Conservation (phyloP, 2,888 invertebrate genomes). For the Dicyrtomina minuta region DNA sequence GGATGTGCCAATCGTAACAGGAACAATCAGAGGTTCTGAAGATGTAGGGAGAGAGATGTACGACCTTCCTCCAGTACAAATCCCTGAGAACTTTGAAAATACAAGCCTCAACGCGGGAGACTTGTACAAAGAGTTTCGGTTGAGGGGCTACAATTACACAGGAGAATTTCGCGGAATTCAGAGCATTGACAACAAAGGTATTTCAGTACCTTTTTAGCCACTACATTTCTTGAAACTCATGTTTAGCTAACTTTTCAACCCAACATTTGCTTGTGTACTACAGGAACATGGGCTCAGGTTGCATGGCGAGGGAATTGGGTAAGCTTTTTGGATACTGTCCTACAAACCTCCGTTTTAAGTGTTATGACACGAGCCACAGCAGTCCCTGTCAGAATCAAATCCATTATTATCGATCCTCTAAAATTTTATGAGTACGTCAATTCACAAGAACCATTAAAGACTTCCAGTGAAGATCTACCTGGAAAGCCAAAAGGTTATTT, state of each 20-base stretch:
- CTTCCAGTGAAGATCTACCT: too few relatives aligned
- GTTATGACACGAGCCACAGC: constrained; percentile 22
- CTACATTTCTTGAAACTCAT: too few relatives aligned
- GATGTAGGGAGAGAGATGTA: constrained; percentile 12
- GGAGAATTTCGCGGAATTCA: constrained; percentile 79
- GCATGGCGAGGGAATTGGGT: constrained; percentile 91
- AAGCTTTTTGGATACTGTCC: constrained; percentile 91
- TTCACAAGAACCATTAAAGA: neutral
- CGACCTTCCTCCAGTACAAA: neutral
- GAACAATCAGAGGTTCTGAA: constrained; percentile 61
- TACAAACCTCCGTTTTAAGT: constrained; percentile 63
- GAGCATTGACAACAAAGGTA: constrained; percentile 70
- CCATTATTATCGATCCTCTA: constrained; percentile 17
- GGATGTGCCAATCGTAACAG: constrained; percentile 77
- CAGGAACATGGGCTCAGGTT: constrained; percentile 56
- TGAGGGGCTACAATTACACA: constrained; percentile 82
- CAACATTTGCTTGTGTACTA: too few relatives aligned
- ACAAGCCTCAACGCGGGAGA: constrained; percentile 60
- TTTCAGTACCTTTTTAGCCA: too few relatives aligned
- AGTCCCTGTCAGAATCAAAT: constrained; percentile 22
- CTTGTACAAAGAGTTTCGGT: constrained; percentile 79
- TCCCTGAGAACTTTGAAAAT: neutral
- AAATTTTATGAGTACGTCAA: constrained; percentile 5
- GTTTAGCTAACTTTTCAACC: too few relatives aligned
- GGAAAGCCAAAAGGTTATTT: too few relatives aligned